Conservation (phyloP, 2,797 vertebrate species). For the Kryptopterus vitreolus region DNA sequence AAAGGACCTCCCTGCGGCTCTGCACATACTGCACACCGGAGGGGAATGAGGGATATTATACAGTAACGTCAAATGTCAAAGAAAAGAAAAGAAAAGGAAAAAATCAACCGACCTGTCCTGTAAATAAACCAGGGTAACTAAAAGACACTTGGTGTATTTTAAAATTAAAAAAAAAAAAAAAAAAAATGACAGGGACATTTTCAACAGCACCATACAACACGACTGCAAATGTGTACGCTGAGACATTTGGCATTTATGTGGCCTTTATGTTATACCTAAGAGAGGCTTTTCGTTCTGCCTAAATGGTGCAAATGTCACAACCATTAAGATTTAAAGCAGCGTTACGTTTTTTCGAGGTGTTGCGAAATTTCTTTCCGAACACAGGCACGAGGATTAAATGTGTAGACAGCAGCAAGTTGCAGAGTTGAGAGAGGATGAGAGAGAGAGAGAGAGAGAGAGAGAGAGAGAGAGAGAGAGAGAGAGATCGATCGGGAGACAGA, state of each 20-base stretch:
- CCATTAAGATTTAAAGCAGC: conserved; percentile 63
- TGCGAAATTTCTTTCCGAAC: conserved; percentile 65
- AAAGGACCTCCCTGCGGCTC: conserved; percentile 73
- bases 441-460: not conserved
- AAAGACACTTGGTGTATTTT: conserved; percentile 71
- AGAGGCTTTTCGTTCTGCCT: conserved; percentile 65
- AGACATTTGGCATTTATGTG: conserved; percentile 63
- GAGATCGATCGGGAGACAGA: not conserved
- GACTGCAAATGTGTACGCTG: conserved; percentile 67
- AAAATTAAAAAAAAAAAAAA: conserved; percentile 55
- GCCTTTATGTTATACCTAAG: conserved; percentile 68
- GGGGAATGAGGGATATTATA: conserved; percentile 64
- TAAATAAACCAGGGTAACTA: conserved; percentile 73
- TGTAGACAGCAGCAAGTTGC: conserved; percentile 84
- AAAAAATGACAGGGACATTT: conserved; percentile 68
- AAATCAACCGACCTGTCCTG: conserved; percentile 73
- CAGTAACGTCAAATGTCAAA: conserved; percentile 58
- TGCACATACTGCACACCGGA: conserved; percentile 63
- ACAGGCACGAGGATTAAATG: conserved; percentile 75
- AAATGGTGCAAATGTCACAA: conserved; percentile 73
- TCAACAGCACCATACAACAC: conserved; percentile 73
- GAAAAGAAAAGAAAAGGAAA: conserved; percentile 56
- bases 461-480: not conserved
- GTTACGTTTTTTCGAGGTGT: conserved; percentile 57
- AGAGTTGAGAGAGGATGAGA: conserved; percentile 69